phyloP scores from a whole-genome alignment of 2,797 vertebrate genomes.

The Alosa sapidissima region DNA sequence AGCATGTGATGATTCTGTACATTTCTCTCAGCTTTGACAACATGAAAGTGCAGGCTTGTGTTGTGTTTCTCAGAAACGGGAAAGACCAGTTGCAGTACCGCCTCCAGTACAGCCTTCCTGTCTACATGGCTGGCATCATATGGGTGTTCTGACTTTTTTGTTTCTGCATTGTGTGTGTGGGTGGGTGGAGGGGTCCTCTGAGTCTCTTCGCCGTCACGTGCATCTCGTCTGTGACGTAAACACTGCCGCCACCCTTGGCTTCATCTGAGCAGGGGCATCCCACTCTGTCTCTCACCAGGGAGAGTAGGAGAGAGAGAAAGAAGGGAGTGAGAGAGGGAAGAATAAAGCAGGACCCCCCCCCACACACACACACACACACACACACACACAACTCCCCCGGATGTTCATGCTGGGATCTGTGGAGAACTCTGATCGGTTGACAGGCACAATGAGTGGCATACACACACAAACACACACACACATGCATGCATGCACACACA shows the following conservation, averaged over 20 bases:
- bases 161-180: background rate
- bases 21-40: constrained; percentile 1
- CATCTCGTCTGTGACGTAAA: constrained; percentile 45
- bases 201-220: background rate
- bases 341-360: background rate
- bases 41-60: constrained; percentile 42
- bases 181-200: background rate
- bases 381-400: background rate
- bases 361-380: background rate
- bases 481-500: background rate
- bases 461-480: background rate
- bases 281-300: background rate
- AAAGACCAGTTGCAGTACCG: constrained; percentile 50
- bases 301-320: background rate
- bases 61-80: constrained; percentile 30
- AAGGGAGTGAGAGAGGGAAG: background rate
- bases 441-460: background rate
- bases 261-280: background rate
- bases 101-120: background rate
- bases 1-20: constrained; percentile 39
- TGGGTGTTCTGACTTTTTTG: background rate
- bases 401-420: background rate
- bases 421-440: background rate
- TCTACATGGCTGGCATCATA: background rate
- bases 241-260: background rate